Evolutionary conservation across 2,888 invertebrate genomes (phyloP).

Genomic region (Mesorhabditis spiculigera): DNA sequence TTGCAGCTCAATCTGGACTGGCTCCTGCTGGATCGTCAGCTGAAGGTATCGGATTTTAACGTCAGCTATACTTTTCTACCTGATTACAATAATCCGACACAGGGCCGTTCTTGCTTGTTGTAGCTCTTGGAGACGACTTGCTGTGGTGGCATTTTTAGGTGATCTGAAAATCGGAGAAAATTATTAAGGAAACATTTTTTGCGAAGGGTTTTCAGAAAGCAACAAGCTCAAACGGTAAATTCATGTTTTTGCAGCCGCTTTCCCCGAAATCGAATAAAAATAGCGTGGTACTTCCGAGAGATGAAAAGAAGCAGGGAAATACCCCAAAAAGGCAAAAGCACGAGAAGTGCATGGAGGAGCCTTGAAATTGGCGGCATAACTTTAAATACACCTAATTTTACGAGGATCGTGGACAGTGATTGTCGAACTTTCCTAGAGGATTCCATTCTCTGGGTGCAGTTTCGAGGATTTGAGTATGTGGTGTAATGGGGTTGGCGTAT

Average conservation of each 20-base stretch:
- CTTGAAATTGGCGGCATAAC: too few relatives aligned
- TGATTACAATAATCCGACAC: constrained; percentile 26
- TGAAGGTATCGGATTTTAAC: constrained; percentile 9
- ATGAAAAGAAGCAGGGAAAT: too few relatives aligned
- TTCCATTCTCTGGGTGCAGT: too few relatives aligned
- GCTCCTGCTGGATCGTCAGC: constrained; percentile 26
- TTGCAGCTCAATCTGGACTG: constrained; percentile 35
- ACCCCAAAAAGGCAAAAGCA: too few relatives aligned
- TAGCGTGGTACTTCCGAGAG: neutral
- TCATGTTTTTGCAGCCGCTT: neutral
- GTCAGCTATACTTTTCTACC: neutral
- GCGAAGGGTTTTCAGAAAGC: neutral
- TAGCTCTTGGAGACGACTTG: constrained; percentile 30
- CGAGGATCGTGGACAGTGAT: too few relatives aligned
- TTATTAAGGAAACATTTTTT: neutral
- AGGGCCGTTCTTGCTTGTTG: constrained; percentile 24
- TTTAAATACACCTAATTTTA: too few relatives aligned
- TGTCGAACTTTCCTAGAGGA: too few relatives aligned
- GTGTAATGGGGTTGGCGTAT: too few relatives aligned
- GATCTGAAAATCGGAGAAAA: too few relatives aligned
- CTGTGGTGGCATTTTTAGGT: too few relatives aligned
- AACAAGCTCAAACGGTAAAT: neutral
- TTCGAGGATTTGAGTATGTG: too few relatives aligned
- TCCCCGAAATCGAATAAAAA: neutral
- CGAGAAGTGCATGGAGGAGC: too few relatives aligned